Evolutionary conservation across 2,888 invertebrate genomes (phyloP), one percentile per base, ranked within the genome.

Genomic region (Pandemis cinnamomeana): DNA sequence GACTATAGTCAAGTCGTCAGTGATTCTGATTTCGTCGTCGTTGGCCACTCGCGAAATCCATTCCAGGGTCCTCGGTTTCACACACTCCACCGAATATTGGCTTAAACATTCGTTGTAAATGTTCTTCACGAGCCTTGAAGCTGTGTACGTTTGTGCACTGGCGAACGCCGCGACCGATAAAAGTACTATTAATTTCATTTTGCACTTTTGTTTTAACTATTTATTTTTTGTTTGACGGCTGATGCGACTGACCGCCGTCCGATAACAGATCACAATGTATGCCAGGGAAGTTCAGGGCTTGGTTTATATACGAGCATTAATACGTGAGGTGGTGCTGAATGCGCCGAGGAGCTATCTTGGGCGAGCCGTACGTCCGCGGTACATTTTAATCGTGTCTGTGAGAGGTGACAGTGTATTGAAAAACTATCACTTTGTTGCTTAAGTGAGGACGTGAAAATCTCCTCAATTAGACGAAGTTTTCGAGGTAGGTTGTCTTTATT

Each of bases 61-160:
- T 78, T 96, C 95, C 84, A 97, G 88, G 63, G 97, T 95, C 88
- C 97, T 97, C 8, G 97, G 97, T 83, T 96, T 96, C 71, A 97
- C 96, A 90, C 98, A 98, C 82, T 95, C 95, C 77, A 96, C 93
- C 60, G 96, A 96, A 82, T 96, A 95, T 82, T 96, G 95, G 85
- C 95, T 95, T 66, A 97, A 86, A 82, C 97, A 97, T 86, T 95
- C 95, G 70, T 94, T 89, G 86, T 96, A 97, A 89, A 96, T 95
- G 83, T 96, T 96, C 77, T 91, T 92, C 20, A 95, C 93, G 82
- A 97, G 88, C 77, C 95, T 95, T 3, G 95, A 91, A 2, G 96
- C 96, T n/a, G 96, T 95, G 77, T 91, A 89, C 11, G 84, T 79
- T 75, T 91, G 85, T 71, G 89, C 91, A 87, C 89, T 90, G 73